These are phyloP conservation scores for Neosilurus hyrtlii DNA, from an alignment of 2,797 vertebrate genomes.

Conservation along the genomic window DNA sequence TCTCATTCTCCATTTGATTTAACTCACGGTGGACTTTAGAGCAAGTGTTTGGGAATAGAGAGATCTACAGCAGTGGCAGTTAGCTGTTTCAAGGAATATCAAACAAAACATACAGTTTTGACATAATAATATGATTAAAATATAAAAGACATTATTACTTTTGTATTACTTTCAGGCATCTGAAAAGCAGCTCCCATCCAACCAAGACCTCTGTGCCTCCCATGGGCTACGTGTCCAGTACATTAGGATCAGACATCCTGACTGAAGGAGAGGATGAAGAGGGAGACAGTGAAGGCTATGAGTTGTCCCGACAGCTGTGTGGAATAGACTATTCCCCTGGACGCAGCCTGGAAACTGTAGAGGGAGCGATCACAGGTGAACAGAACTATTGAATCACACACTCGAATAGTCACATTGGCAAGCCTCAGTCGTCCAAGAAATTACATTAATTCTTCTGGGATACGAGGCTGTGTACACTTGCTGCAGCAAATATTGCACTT, in stretches of 20 bases:
- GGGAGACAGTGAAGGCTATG: slow-evolving; percentile 86
- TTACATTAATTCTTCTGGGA: slow-evolving; percentile 41
- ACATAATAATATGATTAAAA: not conserved
- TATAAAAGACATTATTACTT: not conserved
- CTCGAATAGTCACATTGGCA: slow-evolving; percentile 27
- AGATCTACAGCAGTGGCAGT: slow-evolving; percentile 75
- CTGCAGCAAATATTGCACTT: slow-evolving; percentile 28
- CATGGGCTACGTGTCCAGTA: slow-evolving; percentile 93
- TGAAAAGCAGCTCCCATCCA: slow-evolving; percentile 89
- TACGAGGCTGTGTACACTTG: slow-evolving; percentile 24
- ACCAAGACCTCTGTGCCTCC: slow-evolving; percentile 92
- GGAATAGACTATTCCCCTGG: slow-evolving; percentile 93
- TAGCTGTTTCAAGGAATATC: slow-evolving; percentile 42
- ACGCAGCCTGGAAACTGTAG: slow-evolving; percentile 96
- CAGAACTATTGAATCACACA: slow-evolving; percentile 29
- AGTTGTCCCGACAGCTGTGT: slow-evolving; percentile 84
- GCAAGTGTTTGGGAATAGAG: slow-evolving; percentile 15
- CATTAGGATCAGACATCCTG: slow-evolving; percentile 95
- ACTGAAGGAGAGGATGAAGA: slow-evolving; percentile 80
- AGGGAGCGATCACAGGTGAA: slow-evolving; percentile 96
- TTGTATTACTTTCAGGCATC: slow-evolving; percentile 80
- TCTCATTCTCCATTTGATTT: not conserved
- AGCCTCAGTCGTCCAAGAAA: slow-evolving; percentile 40
- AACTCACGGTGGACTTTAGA: slow-evolving; percentile 15
- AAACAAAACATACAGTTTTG: not conserved